Conservation (phyloP, 2,113 vertebrate genomes). For the Urocynchramus pylzowi region DNA sequence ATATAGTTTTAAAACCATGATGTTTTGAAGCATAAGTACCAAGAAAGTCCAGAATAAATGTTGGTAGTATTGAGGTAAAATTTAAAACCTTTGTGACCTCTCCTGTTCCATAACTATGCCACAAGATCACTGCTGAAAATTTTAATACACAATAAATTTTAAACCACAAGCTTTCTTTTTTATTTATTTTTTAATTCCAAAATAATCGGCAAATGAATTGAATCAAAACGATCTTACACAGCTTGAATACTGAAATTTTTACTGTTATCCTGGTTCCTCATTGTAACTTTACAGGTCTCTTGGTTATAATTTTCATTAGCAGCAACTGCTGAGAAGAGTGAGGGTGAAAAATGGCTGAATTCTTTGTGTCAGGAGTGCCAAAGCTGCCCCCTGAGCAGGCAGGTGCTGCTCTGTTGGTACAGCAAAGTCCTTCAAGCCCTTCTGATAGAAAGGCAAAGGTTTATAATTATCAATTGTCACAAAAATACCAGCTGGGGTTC, state of each 20-base stretch:
- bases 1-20: fast-evolving
- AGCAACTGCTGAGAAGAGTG: background rate
- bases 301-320: background rate
- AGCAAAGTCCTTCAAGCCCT: background rate
- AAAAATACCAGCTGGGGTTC: background rate
- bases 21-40: background rate
- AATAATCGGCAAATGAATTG: background rate
- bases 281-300: background rate
- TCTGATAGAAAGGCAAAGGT: background rate
- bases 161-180: fast-evolving
- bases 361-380: background rate
- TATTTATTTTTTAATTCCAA: background rate
- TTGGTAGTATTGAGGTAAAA: background rate
- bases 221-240: background rate
- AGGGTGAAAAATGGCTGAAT: constrained; percentile 33
- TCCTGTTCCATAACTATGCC: fast-evolving
- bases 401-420: constrained; percentile 29
- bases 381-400: background rate
- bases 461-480: background rate
- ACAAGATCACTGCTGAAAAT: background rate
- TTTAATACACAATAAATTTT: background rate
- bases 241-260: background rate
- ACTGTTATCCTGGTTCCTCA: background rate
- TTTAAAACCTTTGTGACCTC: background rate
- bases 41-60: background rate